phyloP scores from a whole-genome alignment of 2,797 vertebrate species.

The Gambelia wislizenii region DNA sequence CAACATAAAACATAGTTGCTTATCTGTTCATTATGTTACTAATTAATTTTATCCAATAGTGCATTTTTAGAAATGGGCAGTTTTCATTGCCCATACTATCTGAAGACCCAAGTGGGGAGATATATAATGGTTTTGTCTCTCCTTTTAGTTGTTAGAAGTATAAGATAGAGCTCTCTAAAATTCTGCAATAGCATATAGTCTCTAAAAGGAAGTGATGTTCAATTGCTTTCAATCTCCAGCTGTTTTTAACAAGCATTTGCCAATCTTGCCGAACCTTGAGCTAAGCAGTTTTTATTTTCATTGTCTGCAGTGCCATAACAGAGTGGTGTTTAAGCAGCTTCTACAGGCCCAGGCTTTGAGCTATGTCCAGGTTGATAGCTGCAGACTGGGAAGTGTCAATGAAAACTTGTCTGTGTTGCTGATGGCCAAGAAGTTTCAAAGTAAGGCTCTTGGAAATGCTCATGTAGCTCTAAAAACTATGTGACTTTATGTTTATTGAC shows the following conservation, averaged over 20 bases:
- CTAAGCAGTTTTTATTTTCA: conserved; percentile 27
- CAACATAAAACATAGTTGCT: not conserved
- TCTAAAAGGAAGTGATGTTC: not conserved
- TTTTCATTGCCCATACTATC: not conserved
- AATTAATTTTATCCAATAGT: not conserved
- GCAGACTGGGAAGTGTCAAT: conserved; percentile 88
- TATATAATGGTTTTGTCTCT: not conserved
- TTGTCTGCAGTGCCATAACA: conserved; percentile 80
- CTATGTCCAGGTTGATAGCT: conserved; percentile 91
- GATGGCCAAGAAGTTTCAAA: conserved; percentile 87
- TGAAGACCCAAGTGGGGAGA: not conserved
- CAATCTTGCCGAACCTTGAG: conserved; percentile 21
- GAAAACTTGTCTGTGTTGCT: conserved; percentile 88
- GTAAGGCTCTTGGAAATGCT: conserved; percentile 69
- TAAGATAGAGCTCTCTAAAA: not conserved
- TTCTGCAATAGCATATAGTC: not conserved
- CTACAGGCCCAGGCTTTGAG: conserved; percentile 86
- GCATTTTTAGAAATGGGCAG: not conserved
- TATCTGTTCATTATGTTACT: not conserved
- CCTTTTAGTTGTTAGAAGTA: not conserved
- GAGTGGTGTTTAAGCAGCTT: conserved; percentile 91
- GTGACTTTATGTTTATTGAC: not conserved
- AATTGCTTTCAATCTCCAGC: conserved; percentile 13
- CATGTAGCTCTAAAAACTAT: not conserved
- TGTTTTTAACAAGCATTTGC: conserved; percentile 8